A percentile compares a stretch with the other conserved stretches of the same genome.
phyloP scores from a whole-genome alignment of 2,797 vertebrate species.

The Carcharodon carcharias region DNA sequence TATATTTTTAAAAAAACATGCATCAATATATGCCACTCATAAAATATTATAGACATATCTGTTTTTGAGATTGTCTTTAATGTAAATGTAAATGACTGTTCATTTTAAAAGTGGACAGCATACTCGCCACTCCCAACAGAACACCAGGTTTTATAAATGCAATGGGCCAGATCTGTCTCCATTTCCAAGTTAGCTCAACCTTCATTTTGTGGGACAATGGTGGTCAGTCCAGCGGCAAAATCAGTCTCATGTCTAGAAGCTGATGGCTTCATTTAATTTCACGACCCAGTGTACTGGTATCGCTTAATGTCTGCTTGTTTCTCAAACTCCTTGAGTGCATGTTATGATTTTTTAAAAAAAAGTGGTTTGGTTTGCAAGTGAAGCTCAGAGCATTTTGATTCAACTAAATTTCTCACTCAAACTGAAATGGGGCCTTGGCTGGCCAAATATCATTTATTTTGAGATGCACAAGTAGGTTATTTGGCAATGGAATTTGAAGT shows the following conservation, averaged over 20 bases:
- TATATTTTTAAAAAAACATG: neutral
- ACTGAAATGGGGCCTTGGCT: neutral
- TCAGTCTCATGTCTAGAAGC: neutral
- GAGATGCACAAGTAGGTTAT: neutral
- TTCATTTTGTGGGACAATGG: neutral
- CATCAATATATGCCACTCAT: neutral
- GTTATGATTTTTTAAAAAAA: no score
- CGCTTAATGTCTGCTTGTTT: neutral
- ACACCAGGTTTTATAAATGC: neutral
- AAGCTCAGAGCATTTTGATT: neutral
- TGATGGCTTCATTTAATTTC: neutral
- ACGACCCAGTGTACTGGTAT: no score
- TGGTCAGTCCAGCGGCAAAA: neutral
- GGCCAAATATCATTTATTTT: neutral
- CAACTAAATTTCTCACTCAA: neutral
- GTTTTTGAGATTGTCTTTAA: neutral
- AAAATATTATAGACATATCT: neutral
- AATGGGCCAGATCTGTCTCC: neutral
- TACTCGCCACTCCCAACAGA: neutral
- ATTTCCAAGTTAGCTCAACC: neutral
- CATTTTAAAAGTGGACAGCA: neutral
- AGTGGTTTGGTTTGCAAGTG: neutral
- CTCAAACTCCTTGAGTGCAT: neutral
- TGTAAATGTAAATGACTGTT: neutral
- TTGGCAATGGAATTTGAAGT: neutral